These are phyloP conservation scores for Pundamilia nyererei DNA, from an alignment of 2,113 vertebrate species.

Conservation along the genomic window DNA sequence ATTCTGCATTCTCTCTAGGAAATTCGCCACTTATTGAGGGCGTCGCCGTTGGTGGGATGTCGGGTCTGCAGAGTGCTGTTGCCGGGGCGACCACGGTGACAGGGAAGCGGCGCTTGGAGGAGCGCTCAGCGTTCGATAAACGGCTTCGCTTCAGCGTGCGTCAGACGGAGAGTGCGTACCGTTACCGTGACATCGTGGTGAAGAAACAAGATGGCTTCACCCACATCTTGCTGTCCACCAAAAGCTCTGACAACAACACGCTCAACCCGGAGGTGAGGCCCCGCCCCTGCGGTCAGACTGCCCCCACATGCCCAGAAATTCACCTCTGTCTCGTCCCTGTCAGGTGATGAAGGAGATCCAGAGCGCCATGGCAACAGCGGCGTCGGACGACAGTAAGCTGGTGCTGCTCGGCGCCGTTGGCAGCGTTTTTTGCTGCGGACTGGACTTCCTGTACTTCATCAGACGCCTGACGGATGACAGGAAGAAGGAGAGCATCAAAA, in stretches of 20 bases:
- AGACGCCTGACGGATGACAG: constrained; percentile 90
- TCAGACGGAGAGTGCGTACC: constrained; percentile 94
- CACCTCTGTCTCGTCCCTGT: background rate
- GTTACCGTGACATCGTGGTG: constrained; percentile 96
- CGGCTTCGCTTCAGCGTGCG: constrained; percentile 91
- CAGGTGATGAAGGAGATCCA: constrained; percentile 99
- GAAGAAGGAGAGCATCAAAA: constrained; percentile 94
- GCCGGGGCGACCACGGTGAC: constrained; percentile 65
- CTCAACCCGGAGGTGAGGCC: constrained; percentile 85
- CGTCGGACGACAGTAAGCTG: constrained; percentile 94
- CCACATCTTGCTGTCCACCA: constrained; percentile 94
- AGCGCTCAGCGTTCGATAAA: constrained; percentile 88
- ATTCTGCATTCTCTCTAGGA: constrained; percentile 62
- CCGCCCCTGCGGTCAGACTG: background rate
- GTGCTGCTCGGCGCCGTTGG: constrained; percentile 90
- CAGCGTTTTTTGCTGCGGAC: constrained; percentile 89
- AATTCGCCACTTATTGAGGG: constrained; percentile 79
- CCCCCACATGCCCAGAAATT: background rate
- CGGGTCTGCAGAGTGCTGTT: constrained; percentile 73
- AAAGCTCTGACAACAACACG: constrained; percentile 94
- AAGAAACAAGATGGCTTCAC: constrained; percentile 97
- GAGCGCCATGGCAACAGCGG: constrained; percentile 91
- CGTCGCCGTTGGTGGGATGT: constrained; percentile 77
- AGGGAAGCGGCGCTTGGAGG: constrained; percentile 85
- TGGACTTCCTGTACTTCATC: constrained; percentile 96